Evolutionary conservation across 1,140 invertebrate genomes (phyloP), one percentile per base, ranked within the genome.

Genomic region (Zaprionus capensis): DNA sequence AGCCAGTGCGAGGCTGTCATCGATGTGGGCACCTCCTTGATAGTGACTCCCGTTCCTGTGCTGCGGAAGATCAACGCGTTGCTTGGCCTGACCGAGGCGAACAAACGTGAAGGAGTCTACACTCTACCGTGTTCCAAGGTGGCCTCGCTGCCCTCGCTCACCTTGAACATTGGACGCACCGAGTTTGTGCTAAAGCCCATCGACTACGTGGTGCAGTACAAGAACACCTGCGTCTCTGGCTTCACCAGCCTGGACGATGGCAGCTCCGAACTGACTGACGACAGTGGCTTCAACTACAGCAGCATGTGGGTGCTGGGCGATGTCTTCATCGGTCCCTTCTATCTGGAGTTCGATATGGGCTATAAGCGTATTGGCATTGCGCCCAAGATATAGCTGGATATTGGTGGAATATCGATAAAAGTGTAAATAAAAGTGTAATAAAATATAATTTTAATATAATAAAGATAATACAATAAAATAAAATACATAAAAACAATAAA

Each of bases 11-110:
- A 97, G 93, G 98, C 98, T 51, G 99, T 99, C 93, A 98, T 98
- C 56, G 99, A 99, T 93, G 99, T 98, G 74, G 99, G 99, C 69
- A 99, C 99, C 63, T 99, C 98, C 46, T 94, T 99, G 14, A 97
- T 99, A 88, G 98, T 97, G 83, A 98, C 98, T 51, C 99, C 99
- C 2, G 26, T 24, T 2, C 41, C 74, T 0, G 98, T 99, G 93
- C 94, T 99, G 61, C 93, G 94, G 41, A 93, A 93, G 36, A 95
- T 99, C 17, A 99, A 99, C 91, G 93, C 96, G 93, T 51, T 67
- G 9, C 20, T 83, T 17, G 93, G 94, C 22, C 94, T 99, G 80
- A 98, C 97, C 36, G 97, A 95, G 24, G 96, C 95, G 0, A 44
- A 58, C 6, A 71, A 69, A 2, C 24, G 34, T 0, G 61, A 76